Conservation (phyloP, 2,113 vertebrate genomes). For the Odobenus rosmarus region DNA sequence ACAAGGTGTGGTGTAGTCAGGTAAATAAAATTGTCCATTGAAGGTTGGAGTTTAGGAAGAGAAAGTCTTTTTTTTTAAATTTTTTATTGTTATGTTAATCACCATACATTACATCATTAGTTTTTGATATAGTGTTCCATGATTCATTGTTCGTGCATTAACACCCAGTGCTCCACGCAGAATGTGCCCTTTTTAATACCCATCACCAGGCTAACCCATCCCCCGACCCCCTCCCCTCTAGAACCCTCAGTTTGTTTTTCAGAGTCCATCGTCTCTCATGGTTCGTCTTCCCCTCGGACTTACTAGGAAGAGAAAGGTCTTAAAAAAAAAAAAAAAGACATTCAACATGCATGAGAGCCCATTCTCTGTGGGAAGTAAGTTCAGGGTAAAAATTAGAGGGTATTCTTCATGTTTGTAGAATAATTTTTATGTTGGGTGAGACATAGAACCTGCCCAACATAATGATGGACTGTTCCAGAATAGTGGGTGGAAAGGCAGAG, state of each 20-base stretch:
- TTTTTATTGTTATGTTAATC: too few relatives aligned
- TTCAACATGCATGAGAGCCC: background rate
- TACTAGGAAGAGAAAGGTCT: background rate
- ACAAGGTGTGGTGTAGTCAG: background rate
- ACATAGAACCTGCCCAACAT: background rate
- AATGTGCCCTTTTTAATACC: too few relatives aligned
- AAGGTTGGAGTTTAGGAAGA: background rate
- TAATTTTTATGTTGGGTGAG: background rate
- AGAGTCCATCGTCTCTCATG: too few relatives aligned
- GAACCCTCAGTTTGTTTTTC: too few relatives aligned
- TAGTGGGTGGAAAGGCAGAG: background rate
- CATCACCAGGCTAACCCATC: too few relatives aligned
- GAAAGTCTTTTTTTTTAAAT: background rate
- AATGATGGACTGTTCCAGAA: background rate
- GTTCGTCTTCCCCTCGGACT: too few relatives aligned
- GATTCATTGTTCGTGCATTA: too few relatives aligned
- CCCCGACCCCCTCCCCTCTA: too few relatives aligned
- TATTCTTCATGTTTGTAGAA: background rate
- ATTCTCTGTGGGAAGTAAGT: background rate
- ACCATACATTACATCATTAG: too few relatives aligned
- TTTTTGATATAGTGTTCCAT: too few relatives aligned
- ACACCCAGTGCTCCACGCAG: too few relatives aligned
- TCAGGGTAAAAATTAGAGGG: background rate
- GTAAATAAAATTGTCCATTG: background rate
- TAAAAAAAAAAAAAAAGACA: background rate